These are phyloP conservation scores for Melanargia galathea DNA, from an alignment of 2,888 invertebrate genomes.

Conservation along the genomic window DNA sequence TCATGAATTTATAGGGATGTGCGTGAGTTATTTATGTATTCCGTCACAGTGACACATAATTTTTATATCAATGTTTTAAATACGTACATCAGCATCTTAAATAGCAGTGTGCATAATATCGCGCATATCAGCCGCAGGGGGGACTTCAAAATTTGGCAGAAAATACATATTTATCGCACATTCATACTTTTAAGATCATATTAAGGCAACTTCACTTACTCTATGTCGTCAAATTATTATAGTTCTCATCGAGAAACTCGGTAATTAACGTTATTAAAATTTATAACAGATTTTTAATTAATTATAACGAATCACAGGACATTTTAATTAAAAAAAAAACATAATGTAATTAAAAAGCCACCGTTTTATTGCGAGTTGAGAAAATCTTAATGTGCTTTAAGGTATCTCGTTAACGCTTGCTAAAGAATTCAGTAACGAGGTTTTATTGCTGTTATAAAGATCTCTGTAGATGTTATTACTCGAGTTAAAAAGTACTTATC, in stretches of 20 bases:
- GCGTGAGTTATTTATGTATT: too few relatives aligned
- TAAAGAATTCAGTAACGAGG: constrained; percentile 24
- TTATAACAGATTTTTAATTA: neutral
- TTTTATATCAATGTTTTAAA: too few relatives aligned
- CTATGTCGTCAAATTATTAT: too few relatives aligned
- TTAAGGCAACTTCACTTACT: too few relatives aligned
- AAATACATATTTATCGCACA: too few relatives aligned
- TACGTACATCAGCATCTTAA: too few relatives aligned
- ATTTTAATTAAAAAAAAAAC: constrained; percentile 11
- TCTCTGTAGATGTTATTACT: constrained; percentile 3
- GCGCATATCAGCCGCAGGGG: too few relatives aligned
- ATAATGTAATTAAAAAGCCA: constrained; percentile 10
- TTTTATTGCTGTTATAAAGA: constrained; percentile 23
- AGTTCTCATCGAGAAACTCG: neutral
- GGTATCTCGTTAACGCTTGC: constrained; percentile 25
- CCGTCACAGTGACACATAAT: too few relatives aligned
- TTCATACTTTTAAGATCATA: too few relatives aligned
- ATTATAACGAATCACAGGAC: neutral
- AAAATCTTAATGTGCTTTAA: constrained; percentile 21
- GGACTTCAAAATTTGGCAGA: too few relatives aligned
- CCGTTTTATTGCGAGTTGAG: constrained; percentile 12
- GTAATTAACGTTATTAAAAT: neutral
- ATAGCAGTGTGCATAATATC: too few relatives aligned
- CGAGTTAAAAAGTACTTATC: constrained; percentile 11
- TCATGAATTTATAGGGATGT: too few relatives aligned